Percentiles rank a stretch among this genome's conserved stretches.
Evolutionary conservation across 2,888 invertebrate genomes (phyloP).

Genomic region (Gastracanthus pulcherrimus): DNA sequence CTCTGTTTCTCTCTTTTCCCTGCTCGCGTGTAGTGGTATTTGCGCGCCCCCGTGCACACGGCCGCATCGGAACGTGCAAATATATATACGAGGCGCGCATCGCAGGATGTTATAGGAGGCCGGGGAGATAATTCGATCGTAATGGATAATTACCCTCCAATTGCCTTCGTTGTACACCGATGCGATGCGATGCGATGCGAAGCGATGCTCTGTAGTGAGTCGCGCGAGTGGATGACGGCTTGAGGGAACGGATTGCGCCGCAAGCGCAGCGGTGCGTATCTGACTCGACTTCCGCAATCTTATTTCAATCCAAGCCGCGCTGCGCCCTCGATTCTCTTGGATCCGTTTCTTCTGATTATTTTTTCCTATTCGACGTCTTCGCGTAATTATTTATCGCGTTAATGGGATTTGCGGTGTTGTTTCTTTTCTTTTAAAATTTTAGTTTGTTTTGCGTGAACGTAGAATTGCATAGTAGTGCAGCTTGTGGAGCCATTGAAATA

Average conservation of each 20-base stretch:
- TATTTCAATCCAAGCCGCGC: constrained; percentile 42
- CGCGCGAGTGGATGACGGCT: constrained; percentile 53
- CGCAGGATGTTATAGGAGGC: constrained; percentile 70
- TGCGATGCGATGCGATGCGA: constrained; percentile 58
- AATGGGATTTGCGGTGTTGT: constrained; percentile 2
- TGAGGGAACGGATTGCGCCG: constrained; percentile 57
- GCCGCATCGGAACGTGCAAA: constrained; percentile 4
- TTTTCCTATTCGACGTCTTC: not conserved
- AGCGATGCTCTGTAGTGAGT: too few species aligned
- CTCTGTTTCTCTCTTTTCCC: not conserved
- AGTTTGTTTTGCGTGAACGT: not conserved
- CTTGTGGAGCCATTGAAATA: constrained; percentile 31
- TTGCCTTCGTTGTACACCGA: constrained; percentile 59
- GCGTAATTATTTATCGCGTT: constrained; percentile 45
- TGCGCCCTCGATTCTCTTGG: not conserved
- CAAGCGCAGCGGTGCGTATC: constrained; percentile 69
- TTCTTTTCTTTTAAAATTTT: not conserved
- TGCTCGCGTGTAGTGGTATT: not conserved
- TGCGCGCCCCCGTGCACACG: not conserved
- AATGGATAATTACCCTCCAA: constrained; percentile 72
- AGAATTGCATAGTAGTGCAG: not conserved
- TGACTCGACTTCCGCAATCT: constrained; percentile 63
- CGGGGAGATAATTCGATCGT: constrained; percentile 73
- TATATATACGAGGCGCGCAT: not conserved
- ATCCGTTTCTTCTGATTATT: not conserved